Base-by-base conservation (phyloP, 2,797 vertebrate species). In the Labeo calbasu region DNA sequence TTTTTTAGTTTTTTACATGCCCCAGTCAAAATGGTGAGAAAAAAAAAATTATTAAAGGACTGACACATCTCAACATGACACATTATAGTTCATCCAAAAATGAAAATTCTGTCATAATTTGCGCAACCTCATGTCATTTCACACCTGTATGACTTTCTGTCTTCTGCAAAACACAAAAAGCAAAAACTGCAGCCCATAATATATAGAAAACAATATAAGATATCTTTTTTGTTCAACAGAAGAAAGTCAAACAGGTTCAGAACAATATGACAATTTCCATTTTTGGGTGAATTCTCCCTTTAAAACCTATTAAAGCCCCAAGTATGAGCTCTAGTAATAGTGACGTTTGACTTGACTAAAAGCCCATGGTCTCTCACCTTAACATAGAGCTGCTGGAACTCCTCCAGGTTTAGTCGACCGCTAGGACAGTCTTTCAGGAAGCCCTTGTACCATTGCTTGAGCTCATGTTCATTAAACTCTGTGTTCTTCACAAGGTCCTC, bases 371-470 rank as follows among this genome's bases (percentile, higher is more conserved):
- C 15, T 79, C 92, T 88, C 92, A 99, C 98, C 97, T 99, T 99
- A 90, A 99, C 98, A 15, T 99, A 99, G 83, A 99, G 97, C 93
- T 99, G 98, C 93, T 99, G 98, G 92, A 99, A 99, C 91, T 99
- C 98, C 0, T 99, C 98, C 5, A 99, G 96, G 85, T 99, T 99
- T 91, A 99, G 97, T 87, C 98, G 94, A 87, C 98, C 98, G 0
- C 90, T 99, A 17, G 98, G 98, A 89, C 98, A 99, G 93, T 99
- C 98, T 91, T 99, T 99, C 93, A 99, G 96, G 93, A 99, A 99
- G 61, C 98, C 98, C 92, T 99, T 99, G 95, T 99, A 99, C 98
- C 98, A 99, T 93, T 99, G 98, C 95, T 99, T 99, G 90, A 99
- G 96, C 93, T 99, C 98, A 0, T 99, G 98, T 88, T 99, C 98